Evolutionary conservation across 2,113 vertebrate genomes (phyloP), one percentile per base, ranked within the genome.

Genomic region (Todiramphus chloris): DNA sequence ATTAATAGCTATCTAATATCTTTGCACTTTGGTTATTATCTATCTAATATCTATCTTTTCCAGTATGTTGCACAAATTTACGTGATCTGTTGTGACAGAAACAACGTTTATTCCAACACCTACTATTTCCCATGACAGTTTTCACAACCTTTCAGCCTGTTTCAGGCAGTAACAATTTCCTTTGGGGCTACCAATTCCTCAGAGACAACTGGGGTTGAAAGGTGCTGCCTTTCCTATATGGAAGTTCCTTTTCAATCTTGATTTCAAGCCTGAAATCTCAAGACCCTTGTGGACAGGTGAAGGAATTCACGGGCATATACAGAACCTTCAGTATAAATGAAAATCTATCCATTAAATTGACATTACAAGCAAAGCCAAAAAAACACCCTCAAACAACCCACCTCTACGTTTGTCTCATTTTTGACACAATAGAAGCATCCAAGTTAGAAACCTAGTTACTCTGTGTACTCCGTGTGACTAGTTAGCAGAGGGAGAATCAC

Each of bases 361-460:
- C 31, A 48, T 31, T 58, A 41, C 31, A 43, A 16, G 4, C 20
- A 66, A n/a, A 58, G 19, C 4, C 68, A 33, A 70, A 66, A 33
- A 35, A 48, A 19, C 19, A 1, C 8, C 0, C 37, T 11, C 9
- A 9, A 53, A 12, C 9, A 53, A 44, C 13, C 3, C 6, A 8
- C 2, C 5, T 35, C 19, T 72, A 76, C 37, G 37, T 72, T 63
- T 79, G 9, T 8, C 8, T 89, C 10, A 62, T 56, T 33, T 93
- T 55, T 82, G 11, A 43, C 17, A 21, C 17, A n/a, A 9, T 23
- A 11, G 28, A 53, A 28, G 51, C 33, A 3, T 31, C 19, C 13
- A 31, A 6, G 6, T 74, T 53, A 53, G 23, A 80, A 89, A 76
- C 4, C 5, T 58, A 10, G 1, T 56, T 69, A 16, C n/a, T 4